Evolutionary conservation across 1,140 invertebrate genomes (phyloP), one percentile per base, ranked within the genome.

Genomic region (Calycopis cecrops): DNA sequence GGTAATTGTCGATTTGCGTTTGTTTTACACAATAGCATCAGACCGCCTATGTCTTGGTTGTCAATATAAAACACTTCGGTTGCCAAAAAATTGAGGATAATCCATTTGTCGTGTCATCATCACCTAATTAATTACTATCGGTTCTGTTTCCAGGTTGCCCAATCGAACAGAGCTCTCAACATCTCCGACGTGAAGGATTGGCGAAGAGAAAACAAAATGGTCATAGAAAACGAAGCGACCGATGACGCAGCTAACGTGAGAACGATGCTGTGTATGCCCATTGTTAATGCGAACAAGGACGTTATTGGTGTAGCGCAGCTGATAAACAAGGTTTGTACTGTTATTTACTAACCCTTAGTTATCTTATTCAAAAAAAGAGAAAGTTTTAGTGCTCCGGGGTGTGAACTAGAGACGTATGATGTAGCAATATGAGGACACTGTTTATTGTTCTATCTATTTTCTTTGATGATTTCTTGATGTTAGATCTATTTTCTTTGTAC

Each of bases 261-360:
- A 53, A 94, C 94, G 34, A 95, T 96, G 67, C 90, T 96, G 1
- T 96, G 94, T 69, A 97, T 97, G 94, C 96, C 96, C 0, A 97
- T 98, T 59, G 93, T 95, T 17, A 97, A 97, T 80, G 95, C 94
- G 4, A 93, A 96, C 74, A 93, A 93, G 64, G 90, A 90, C 40
- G 93, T 98, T 3, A 96, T 98, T 63, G 97, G 97, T 12, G 97
- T 98, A 0, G 95, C 95, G 44, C 97, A 98, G 71, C 88, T 98
- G 21, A 96, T 98, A 37, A 98, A 98, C 79, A 98, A 98, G 91
- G 93, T 95, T 71, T 57, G 17, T 48, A 12, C 38, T 28, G 12
- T 28, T 16, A 1, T 42, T 3, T 14, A 42, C 8, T 14, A n/a
- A n/a, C 7, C 12, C 12, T n/a, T 14, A 42, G 40, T 42, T 42